Evolutionary conservation across 2,888 invertebrate genomes (phyloP).

Genomic region (Drosophila prostipennis): DNA sequence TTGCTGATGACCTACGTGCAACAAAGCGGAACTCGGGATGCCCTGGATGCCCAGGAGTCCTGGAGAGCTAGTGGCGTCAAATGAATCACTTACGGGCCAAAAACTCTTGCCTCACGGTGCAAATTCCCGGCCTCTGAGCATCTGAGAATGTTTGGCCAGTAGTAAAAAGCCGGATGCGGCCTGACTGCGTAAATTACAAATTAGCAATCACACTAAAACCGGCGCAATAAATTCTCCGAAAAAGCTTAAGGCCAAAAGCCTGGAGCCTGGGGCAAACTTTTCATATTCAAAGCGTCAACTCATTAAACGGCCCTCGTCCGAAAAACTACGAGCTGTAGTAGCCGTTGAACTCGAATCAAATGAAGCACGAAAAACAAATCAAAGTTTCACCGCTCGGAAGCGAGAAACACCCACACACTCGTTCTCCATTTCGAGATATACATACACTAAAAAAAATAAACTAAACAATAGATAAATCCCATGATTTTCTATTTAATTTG

Average conservation of each 20-base stretch:
- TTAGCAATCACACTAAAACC: conserved; percentile 80
- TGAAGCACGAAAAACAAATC: conserved; percentile 79
- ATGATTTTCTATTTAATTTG: too few relatives aligned
- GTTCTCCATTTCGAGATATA: background rate
- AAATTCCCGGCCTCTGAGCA: conserved; percentile 21
- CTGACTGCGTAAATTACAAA: conserved; percentile 80
- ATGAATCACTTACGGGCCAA: conserved; percentile 72
- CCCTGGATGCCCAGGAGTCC: conserved; percentile 6
- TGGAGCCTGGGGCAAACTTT: conserved; percentile 55
- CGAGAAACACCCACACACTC: conserved; percentile 1
- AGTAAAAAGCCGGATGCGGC: conserved; percentile 67
- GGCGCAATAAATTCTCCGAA: conserved; percentile 66
- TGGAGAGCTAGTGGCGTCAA: conserved; percentile 44
- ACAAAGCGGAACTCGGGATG: conserved; percentile 40
- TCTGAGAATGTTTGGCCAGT: conserved; percentile 52
- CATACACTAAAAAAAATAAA: background rate
- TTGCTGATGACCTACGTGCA: conserved; percentile 81
- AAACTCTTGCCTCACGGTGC: conserved; percentile 27
- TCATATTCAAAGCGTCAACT: conserved; percentile 79
- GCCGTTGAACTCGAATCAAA: conserved; percentile 60
- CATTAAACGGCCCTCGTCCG: conserved; percentile 70
- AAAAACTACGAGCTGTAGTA: conserved; percentile 57
- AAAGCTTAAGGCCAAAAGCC: conserved; percentile 39
- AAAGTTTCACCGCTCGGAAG: conserved; percentile 53
- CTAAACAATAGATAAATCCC: too few relatives aligned